Percentiles rank a stretch among this genome's conserved stretches.
Evolutionary conservation across 1,140 invertebrate genomes (phyloP).

Genomic region (Heliothis virescens): DNA sequence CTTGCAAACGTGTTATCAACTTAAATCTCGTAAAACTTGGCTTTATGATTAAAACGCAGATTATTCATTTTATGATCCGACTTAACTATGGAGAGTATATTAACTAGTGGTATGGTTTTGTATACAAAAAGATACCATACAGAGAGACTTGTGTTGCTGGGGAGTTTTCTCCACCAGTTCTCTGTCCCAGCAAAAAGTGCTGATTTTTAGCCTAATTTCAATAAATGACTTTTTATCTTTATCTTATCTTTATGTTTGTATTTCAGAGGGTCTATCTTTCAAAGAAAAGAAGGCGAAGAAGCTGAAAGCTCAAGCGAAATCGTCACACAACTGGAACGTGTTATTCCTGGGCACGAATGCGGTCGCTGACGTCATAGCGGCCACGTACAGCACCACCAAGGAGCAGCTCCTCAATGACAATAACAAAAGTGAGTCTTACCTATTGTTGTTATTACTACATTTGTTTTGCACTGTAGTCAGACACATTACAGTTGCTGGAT

Average conservation of each 20-base stretch:
- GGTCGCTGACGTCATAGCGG: slow-evolving; percentile 96
- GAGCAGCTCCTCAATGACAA: slow-evolving; percentile 87
- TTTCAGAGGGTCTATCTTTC: slow-evolving; percentile 88
- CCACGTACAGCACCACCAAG: slow-evolving; percentile 95
- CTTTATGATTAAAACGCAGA: no score
- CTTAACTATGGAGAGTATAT: no score
- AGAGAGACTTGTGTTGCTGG: no score
- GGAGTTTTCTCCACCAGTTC: no score
- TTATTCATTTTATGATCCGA: no score
- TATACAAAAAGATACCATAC: no score
- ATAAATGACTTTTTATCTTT: no score
- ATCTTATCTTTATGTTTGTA: not conserved
- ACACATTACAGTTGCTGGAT: not conserved
- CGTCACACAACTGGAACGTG: slow-evolving; percentile 98
- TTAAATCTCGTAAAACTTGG: not conserved
- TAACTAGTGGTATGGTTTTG: no score
- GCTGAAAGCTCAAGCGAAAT: slow-evolving; percentile 91
- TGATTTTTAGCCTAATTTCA: no score
- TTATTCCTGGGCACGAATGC: slow-evolving; percentile 98
- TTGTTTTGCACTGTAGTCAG: not conserved
- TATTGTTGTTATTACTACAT: not conserved
- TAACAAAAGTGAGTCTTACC: slow-evolving; percentile 82
- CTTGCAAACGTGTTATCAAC: not conserved
- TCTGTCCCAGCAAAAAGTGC: no score
- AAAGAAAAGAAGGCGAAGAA: slow-evolving; percentile 96